Base-by-base conservation (phyloP, 2,888 invertebrate species). In the Pherbina coryleti region DNA sequence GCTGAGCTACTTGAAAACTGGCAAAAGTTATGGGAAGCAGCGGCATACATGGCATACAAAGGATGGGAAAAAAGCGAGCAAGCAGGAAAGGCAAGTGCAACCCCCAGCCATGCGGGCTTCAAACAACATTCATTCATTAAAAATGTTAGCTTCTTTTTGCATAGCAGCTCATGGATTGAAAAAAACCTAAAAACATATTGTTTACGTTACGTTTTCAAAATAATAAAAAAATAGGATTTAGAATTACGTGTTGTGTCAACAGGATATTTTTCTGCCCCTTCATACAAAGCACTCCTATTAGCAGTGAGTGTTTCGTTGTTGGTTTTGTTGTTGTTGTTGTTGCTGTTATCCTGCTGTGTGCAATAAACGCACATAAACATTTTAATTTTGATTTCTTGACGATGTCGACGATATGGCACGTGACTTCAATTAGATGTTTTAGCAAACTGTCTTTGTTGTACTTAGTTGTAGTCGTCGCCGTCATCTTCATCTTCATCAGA, bases 321-420 rank as follows among this genome's bases (percentile, higher is more conserved):
- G 19, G 1, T 44, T 19, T 69, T 22, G 49, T 51, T 51, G 69
- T 69, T 69, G 51, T 69, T 69, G 25, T 17, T 69, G 25, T 69
- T 25, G 17, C 44, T 5, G 8, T 49, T 11, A 25, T 51, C 74
- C 64, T 53, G 64, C 51, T 74, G 64, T 66, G 74, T 66, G 28
- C 49, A 66, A 74, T 66, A 74, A 64, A 28, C 69, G 72, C 60
- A 17, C 66, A 64, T 74, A 74, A 66, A 64, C 49, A 74, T 66
- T 74, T 74, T 74, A 74, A 64, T 66, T 74, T 74, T 74, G 74
- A 74, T 74, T 74, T 74, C 74, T 74, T 51, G 49, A 51, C 34
- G 69, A 84, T 84, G 84, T 82, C 82, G 86, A 84, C 86, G 87
- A 87, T 87, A 87, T 83, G 83, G 82, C 88, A 87, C 87, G 87